Conservation (phyloP, 2,888 invertebrate species). For the Noctua fimbriata region DNA sequence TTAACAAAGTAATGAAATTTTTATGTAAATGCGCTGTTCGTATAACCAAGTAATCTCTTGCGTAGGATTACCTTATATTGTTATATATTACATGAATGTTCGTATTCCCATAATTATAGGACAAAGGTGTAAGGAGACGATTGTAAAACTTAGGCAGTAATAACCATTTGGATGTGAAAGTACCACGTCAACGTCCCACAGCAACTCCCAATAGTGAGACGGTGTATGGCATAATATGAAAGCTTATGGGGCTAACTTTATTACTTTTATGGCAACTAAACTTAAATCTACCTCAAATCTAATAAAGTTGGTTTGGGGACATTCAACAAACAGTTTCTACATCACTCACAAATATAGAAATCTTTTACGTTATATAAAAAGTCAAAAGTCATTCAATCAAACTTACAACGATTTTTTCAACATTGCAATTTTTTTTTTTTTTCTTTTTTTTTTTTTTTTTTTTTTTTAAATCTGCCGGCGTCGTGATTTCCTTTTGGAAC, state of each 20-base stretch:
- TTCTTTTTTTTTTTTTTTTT: no score
- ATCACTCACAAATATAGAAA: not conserved
- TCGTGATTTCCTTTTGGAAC: no score
- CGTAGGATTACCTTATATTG: conserved; percentile 34
- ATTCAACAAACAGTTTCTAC: not conserved
- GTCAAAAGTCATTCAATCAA: not conserved
- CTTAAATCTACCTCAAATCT: not conserved
- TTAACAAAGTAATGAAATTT: conserved; percentile 49
- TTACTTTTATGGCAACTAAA: not conserved
- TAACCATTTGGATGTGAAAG: no score
- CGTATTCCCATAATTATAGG: conserved; percentile 1
- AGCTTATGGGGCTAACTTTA: not conserved
- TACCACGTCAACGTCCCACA: not conserved
- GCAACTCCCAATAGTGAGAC: not conserved
- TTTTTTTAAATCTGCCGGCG: no score
- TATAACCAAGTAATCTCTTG: conserved; percentile 30
- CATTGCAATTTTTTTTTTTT: no score
- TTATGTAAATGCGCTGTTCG: conserved; percentile 48
- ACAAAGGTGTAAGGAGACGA: not conserved
- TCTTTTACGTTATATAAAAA: not conserved
- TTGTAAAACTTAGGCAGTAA: not conserved
- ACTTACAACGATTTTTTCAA: not conserved
- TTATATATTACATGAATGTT: conserved; percentile 24
- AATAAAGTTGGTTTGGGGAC: not conserved
- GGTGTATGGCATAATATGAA: not conserved